Conservation (phyloP, 1,140 invertebrate species). For the Aphelenchoides fujianensis region DNA sequence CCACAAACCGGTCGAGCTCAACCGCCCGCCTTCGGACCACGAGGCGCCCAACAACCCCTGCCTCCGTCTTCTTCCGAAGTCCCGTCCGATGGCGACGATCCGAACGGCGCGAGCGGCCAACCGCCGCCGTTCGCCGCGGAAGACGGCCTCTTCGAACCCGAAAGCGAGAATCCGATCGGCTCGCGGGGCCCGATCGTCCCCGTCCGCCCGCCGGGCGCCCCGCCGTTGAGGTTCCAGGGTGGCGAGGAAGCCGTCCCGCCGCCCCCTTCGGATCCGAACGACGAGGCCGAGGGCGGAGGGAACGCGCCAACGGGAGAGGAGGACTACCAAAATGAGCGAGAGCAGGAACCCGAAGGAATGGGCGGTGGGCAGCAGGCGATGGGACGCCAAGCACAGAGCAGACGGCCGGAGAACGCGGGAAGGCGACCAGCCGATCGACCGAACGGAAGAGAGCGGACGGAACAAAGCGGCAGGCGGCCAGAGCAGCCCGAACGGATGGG, state of each 20-base stretch:
- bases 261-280: not conserved
- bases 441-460: no score
- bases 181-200: not conserved
- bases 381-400: no score
- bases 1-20: not conserved
- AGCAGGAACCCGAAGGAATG: no score
- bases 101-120: not conserved
- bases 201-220: not conserved
- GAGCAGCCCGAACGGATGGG: no score
- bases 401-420: no score
- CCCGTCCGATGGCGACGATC: not conserved
- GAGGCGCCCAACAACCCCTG: not conserved
- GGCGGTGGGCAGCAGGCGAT: no score
- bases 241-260: not conserved
- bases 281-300: not conserved
- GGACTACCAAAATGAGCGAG: no score
- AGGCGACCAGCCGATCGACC: no score
- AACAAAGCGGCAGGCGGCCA: no score
- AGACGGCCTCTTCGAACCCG: not conserved
- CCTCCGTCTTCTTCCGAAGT: not conserved
- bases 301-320: no score
- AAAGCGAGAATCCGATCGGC: not conserved
- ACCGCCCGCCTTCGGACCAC: not conserved
- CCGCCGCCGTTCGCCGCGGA: not conserved
- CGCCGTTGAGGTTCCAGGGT: not conserved